Evolutionary conservation across 2,888 invertebrate genomes (phyloP), one percentile per base, ranked within the genome.

Genomic region (Hedychridium roseum): DNA sequence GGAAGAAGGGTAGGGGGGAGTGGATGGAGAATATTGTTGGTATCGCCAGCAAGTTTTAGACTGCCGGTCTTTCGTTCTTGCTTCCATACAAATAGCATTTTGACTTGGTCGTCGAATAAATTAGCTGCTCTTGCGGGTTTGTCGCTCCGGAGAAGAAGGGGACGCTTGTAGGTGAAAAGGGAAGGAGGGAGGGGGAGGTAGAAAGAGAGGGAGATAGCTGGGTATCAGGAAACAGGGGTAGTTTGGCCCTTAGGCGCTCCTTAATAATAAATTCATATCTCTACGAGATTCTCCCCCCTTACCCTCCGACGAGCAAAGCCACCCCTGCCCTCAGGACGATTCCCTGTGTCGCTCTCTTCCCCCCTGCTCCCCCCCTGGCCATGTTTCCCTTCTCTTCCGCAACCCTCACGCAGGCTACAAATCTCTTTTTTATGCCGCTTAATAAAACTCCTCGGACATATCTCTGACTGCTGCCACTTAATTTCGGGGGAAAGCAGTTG

Each of bases 181-280:
- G 21, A 34, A 14, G 9, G 18, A 7, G 21, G 37, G 12, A 26
- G 21, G 18, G 17, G 28, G 28, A 35, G 16, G 9, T 18, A 20
- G 32, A 21, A 14, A 23, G 15, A 34, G 28, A 30, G 27, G 32
- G 12, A 28, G 28, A 38, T 46, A 60, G 63, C 54, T 55, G 64
- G 57, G 68, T 68, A 66, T 64, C 65, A 70, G 69, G 71, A 68
- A 74, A 70, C 68, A 67, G 63, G 62, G 67, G 64, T 66, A 69
- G 68, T 74, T 70, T 63, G 61, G 66, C 70, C 73, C 68, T 72
- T 66, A 69, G 71, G 71, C 68, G 66, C 60, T 73, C 66, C 70
- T 76, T 74, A 72, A 78, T 77, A 76, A 77, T 77, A 74, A 75
- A 78, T 78, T 77, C 76, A 76, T 77, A 76, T 77, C 73, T 70